Evolutionary conservation across 2,797 vertebrate species (phyloP), one percentile per base, ranked within the genome.

Genomic region (Cossypha caffra): DNA sequence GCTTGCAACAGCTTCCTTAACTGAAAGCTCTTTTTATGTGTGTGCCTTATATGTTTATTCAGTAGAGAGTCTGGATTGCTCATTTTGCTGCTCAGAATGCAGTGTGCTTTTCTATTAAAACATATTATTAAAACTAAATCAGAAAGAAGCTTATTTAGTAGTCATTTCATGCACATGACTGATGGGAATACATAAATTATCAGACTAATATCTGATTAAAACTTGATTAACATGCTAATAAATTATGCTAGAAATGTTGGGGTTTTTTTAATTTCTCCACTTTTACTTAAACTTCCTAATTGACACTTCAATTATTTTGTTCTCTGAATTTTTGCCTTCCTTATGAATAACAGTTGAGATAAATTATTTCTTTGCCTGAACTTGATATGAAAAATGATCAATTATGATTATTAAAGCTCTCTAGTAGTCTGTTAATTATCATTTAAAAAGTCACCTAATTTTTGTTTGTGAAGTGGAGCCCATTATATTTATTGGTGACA

Each of bases 231-330:
- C 92, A 94, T 87, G 85, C 90, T 95, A 96, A 96, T 97, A 97
- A 95, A 96, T 96, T 96, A 96, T 93, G 90, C 77, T 93, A 78
- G 94, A 93, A 96, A 83, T 96, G 91, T 95, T 95, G 75, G 64
- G 11, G 0, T 84, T 91, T 63, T 82, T 95, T 94, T 85, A 95
- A 96, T 86, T 71, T 78, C 80, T 57, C 71, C 77, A 28, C 91
- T 97, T 97, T 95, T 96, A 85, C 79, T 96, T 96, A 95, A 97
- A 95, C 95, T 96, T 97, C 80, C 64, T 96, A 97, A 97, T 82
- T 97, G 96, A 96, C 95, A 94, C 90, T 94, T 96, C 91, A 95
- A 91, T 95, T 93, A 87, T 90, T 96, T 95, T 83, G 87, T 88
- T 96, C 82, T 85, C 86, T 93, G 90, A 77, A 94, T 83, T 79